Evolutionary conservation across 2,113 vertebrate genomes (phyloP).

Genomic region (Cynopterus brachyotis): DNA sequence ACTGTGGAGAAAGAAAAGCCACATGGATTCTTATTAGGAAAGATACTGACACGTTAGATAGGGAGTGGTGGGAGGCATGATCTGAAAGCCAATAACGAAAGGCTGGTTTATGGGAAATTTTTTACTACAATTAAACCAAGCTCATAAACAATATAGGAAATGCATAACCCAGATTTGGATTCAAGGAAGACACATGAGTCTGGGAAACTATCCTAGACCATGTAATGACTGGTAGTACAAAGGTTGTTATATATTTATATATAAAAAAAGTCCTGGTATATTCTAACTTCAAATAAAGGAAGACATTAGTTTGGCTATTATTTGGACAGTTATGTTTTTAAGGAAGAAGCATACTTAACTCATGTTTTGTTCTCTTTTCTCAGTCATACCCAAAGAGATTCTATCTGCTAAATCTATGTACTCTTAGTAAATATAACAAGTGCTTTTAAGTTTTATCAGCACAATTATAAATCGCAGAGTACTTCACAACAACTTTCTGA

Average conservation of each 20-base stretch:
- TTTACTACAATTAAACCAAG: neutral
- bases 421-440: neutral
- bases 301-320: neutral
- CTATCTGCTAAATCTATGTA: neutral
- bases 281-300: neutral
- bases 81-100: neutral
- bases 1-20: neutral
- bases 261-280: neutral
- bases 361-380: neutral
- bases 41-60: neutral
- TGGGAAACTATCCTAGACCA: neutral
- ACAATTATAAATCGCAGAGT: neutral
- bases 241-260: no score
- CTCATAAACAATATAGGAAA: neutral
- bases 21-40: neutral
- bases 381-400: neutral
- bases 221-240: neutral
- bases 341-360: neutral
- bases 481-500: neutral
- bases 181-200: neutral
- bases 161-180: neutral
- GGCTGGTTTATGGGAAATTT: neutral
- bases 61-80: accelerated
- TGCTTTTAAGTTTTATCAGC: neutral
- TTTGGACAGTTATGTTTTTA: neutral